Base-by-base conservation (phyloP, 1,140 invertebrate genomes). In the Sipha flava region DNA sequence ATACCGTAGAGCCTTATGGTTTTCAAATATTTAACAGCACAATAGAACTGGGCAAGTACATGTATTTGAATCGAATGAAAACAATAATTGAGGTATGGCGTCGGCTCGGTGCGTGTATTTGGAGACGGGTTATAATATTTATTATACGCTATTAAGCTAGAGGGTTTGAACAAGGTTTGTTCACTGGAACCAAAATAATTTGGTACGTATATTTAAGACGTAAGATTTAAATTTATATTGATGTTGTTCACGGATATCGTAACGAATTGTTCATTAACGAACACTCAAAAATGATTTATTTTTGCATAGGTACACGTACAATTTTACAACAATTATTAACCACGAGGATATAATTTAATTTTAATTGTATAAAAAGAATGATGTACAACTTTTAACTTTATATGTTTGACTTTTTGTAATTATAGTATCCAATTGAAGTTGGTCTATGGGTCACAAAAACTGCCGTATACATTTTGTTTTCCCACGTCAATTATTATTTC, bases 401-500 rank as follows among this genome's bases (percentile, higher is more conserved):
- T n/a, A n/a, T 40, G 37, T 40, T 40, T 10, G 10, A 40, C 37
- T 6, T 6, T 40, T 34, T 34, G 16, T 34, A 62, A 34, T 34
- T 62, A 34, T 62, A 18, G 12, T 21, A 12, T 70, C 40, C 6
- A 70, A 45, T 68, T 7, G n/a, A 68, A 45, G 43, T 68, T 2
- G 23, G 23, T 45, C 21, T 45, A 16, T 45, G 14, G 43, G 66
- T 70, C 66, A 70, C 66, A 43, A 12, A 45, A 47, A 45, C 23
- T 29, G 23, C 40, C 26, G 43, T 18, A 29, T 10, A 29, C 9
- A 6, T 26, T 29, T 18, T 34, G 23, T 75, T 59, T 77, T 77
- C 73, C 52, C 73, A 77, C 73, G 73, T 77, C 73, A 77, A 77
- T 77, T 77, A 77, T 75, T 54, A 14, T 21, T 59, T 2, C 4